Conservation (phyloP, 2,888 invertebrate genomes). For the Rhynchonema sp. region DNA sequence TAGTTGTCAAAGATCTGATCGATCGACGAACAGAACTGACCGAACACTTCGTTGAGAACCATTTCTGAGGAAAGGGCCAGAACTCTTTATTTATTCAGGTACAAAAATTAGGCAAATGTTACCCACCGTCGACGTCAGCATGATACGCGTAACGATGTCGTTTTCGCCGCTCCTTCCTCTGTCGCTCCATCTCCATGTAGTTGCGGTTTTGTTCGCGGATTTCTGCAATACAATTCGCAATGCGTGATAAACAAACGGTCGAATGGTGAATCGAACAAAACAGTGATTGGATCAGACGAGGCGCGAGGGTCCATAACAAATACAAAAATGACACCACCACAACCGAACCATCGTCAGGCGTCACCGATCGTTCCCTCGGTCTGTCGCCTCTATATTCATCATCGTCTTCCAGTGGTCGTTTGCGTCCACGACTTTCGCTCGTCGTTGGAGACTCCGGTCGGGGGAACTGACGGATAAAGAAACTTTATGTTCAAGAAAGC, state of each 20-base stretch:
- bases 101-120: constrained; percentile 10
- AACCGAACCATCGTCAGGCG: constrained; percentile 19
- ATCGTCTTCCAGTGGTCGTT: not conserved
- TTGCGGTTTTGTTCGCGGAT: not conserved
- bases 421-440: not conserved
- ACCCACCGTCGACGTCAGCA: constrained; percentile 11
- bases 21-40: constrained; percentile 70
- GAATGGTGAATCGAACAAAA: no score
- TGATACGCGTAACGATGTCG: constrained; percentile 5
- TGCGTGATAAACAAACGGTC: not conserved
- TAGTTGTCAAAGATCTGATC: constrained; percentile 76
- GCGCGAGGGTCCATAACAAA: no score
- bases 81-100: constrained; percentile 1
- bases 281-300: no score
- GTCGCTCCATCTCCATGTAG: not conserved
- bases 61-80: constrained; percentile 30
- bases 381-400: not conserved
- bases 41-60: constrained; percentile 87
- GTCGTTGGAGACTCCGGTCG: no score
- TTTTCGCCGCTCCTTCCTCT: constrained; percentile 1
- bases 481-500: no score
- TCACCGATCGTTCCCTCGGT: constrained; percentile 16
- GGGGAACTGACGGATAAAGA: no score
- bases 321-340: not conserved
- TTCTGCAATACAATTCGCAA: not conserved